These are phyloP conservation scores for Megathymus violae DNA, from an alignment of 1,140 invertebrate genomes.

Conservation along the genomic window DNA sequence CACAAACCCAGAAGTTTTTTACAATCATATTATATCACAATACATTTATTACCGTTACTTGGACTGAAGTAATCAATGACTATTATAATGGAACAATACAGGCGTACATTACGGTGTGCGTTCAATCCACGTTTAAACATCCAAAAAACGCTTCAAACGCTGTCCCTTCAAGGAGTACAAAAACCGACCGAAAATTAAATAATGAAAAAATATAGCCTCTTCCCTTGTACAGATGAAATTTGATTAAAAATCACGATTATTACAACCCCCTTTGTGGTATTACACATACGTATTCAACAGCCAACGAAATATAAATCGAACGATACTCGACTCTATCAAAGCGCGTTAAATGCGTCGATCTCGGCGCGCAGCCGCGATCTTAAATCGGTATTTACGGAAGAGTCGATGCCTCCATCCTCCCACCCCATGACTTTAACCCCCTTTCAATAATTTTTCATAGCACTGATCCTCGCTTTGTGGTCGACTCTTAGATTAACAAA, in stretches of 20 bases:
- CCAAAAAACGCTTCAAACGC: constrained; percentile 74
- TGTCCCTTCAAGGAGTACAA: constrained; percentile 76
- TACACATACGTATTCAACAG: constrained; percentile 40
- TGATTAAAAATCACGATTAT: constrained; percentile 84
- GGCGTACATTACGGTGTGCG: constrained; percentile 46
- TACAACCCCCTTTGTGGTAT: constrained; percentile 71
- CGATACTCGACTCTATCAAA: constrained; percentile 38
- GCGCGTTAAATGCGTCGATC: constrained; percentile 19
- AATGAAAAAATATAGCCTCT: constrained; percentile 83
- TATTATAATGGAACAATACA: no score
- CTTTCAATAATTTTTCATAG: constrained; percentile 83
- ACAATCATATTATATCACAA: no score
- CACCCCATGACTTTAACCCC: constrained; percentile 63
- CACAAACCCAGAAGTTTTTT: no score
- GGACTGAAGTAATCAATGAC: no score
- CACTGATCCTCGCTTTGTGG: constrained; percentile 79
- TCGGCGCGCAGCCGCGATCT: constrained; percentile 32
- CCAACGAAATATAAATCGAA: constrained; percentile 6
- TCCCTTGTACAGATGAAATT: constrained; percentile 81
- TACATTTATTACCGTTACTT: no score
- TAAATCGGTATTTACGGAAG: constrained; percentile 55
- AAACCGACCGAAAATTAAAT: constrained; percentile 81
- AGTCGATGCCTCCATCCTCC: constrained; percentile 66
- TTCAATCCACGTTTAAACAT: constrained; percentile 57
- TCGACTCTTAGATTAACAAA: constrained; percentile 80